These are phyloP conservation scores for Acleris sparsana DNA, from an alignment of 2,888 invertebrate species.

Conservation along the genomic window DNA sequence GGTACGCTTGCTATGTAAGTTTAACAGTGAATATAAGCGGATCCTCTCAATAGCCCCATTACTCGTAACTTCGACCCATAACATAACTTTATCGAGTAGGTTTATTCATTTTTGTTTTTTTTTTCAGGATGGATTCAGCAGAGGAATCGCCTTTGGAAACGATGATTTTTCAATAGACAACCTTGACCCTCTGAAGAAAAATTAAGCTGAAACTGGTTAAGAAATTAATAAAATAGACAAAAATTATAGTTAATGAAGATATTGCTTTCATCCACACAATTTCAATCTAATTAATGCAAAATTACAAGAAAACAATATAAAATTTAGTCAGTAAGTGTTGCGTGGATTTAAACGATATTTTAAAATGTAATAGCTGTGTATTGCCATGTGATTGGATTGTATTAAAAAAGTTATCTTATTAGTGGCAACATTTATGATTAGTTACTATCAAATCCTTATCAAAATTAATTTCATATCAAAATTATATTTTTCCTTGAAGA, in stretches of 20 bases:
- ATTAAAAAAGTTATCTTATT: slow-evolving; percentile 40
- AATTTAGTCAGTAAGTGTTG: slow-evolving; percentile 56
- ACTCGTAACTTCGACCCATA: not conserved
- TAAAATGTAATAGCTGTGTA: slow-evolving; percentile 51
- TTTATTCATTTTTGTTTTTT: slow-evolving; percentile 41
- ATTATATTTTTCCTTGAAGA: slow-evolving; percentile 48
- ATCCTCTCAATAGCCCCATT: not conserved
- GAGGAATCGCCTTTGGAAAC: slow-evolving; percentile 93
- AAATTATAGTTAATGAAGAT: slow-evolving; percentile 40
- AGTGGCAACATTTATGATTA: slow-evolving; percentile 25
- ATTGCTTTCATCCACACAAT: slow-evolving; percentile 64
- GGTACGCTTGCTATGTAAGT: no score
- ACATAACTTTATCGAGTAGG: not conserved
- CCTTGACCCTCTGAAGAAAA: slow-evolving; percentile 94
- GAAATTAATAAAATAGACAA: slow-evolving; percentile 51
- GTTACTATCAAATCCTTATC: slow-evolving; percentile 16
- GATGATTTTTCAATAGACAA: slow-evolving; percentile 98
- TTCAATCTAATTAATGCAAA: slow-evolving; percentile 58
- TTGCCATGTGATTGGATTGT: slow-evolving; percentile 78
- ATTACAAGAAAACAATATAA: slow-evolving; percentile 50
- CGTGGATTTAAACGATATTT: slow-evolving; percentile 60
- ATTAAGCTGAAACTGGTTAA: slow-evolving; percentile 63
- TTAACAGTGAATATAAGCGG: not conserved
- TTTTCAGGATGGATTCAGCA: slow-evolving; percentile 93
- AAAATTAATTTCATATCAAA: slow-evolving; percentile 39